Evolutionary conservation across 2,888 invertebrate genomes (phyloP).

Genomic region (Sarcophaga variegata): DNA sequence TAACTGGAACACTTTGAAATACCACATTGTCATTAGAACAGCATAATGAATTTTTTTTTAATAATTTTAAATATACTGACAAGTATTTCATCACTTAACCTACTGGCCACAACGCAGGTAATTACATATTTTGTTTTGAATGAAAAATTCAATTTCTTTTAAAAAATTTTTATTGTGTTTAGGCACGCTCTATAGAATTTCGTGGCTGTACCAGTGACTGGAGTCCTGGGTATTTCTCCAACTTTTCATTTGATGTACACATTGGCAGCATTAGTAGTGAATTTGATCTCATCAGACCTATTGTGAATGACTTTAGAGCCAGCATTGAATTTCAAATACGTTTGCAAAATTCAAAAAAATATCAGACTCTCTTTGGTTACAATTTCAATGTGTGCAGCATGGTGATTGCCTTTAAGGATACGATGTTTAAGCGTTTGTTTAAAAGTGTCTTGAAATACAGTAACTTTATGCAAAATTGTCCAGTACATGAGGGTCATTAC

Average conservation of each 20-base stretch:
- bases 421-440: constrained; percentile 74
- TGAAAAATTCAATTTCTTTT: background rate
- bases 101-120: background rate
- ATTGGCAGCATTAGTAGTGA: constrained; percentile 72
- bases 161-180: background rate
- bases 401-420: constrained; percentile 66
- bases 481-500: constrained; percentile 68
- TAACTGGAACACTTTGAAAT: background rate
- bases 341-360: constrained; percentile 66
- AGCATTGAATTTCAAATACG: constrained; percentile 72
- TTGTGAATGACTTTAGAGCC: constrained; percentile 68
- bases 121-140: background rate
- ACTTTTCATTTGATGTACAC: background rate
- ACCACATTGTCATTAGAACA: background rate
- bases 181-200: constrained; percentile 18
- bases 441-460: constrained; percentile 71
- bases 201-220: background rate
- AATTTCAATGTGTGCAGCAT: constrained; percentile 72
- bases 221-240: constrained; percentile 21
- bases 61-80: background rate
- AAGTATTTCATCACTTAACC: background rate
- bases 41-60: background rate
- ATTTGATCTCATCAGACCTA: constrained; percentile 54
- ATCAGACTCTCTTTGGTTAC: constrained; percentile 73
- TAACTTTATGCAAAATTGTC: constrained; percentile 74